A percentile compares a stretch with the other conserved stretches of the same genome.
Conservation (phyloP, 2,113 vertebrate genomes). For the Erythrocercus mccallii region DNA sequence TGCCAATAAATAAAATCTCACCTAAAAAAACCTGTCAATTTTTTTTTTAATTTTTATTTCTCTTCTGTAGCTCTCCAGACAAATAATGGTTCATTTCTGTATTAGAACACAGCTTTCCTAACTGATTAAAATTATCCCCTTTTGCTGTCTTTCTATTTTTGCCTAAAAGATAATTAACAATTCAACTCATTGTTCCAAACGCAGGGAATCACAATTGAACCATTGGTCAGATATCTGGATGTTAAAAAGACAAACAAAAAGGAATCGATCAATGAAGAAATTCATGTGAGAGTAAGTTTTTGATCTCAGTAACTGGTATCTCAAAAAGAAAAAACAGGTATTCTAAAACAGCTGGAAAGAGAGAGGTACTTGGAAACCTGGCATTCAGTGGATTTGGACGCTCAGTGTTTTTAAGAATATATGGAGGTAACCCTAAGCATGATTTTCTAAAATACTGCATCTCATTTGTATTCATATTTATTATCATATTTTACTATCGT, state of each 20-base stretch:
- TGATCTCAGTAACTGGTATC: neutral
- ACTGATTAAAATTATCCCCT: neutral
- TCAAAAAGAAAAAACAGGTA: neutral
- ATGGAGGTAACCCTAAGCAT: neutral
- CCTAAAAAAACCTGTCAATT: accelerated
- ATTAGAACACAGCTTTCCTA: neutral
- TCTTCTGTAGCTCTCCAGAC: neutral
- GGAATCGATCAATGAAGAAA: slow-evolving; percentile 89
- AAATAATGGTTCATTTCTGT: neutral
- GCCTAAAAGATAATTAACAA: neutral
- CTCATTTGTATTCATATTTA: neutral
- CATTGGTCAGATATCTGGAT: slow-evolving; percentile 88
- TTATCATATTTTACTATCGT: neutral
- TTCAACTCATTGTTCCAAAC: slow-evolving; percentile 12
- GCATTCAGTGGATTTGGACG: neutral
- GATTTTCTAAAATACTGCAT: neutral
- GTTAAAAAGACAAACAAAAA: slow-evolving; percentile 91
- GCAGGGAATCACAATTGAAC: slow-evolving; percentile 93
- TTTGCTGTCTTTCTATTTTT: neutral
- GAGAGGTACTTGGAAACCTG: neutral
- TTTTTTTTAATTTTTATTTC: neutral
- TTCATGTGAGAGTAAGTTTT: slow-evolving; percentile 86
- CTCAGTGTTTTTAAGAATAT: neutral
- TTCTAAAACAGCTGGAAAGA: neutral
- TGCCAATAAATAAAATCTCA: neutral